Percentiles rank a stretch among this genome's conserved stretches.
These are phyloP conservation scores for Phacellophora camtschatica DNA, from an alignment of 30 jellyfish, hydroid and myxozoan genomes.

Conservation along the genomic window DNA sequence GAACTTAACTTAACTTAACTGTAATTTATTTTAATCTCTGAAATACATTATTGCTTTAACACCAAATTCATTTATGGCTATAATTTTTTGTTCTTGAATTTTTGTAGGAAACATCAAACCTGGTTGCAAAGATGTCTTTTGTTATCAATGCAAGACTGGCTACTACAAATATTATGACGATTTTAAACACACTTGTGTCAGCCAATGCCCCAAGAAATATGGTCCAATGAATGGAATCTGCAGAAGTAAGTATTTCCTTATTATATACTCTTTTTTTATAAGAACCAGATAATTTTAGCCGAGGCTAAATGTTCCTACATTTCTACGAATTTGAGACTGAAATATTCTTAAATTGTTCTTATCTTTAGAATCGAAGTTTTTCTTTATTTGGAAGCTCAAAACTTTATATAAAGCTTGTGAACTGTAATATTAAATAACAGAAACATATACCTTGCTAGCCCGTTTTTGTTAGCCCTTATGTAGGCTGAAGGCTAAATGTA, in stretches of 20 bases:
- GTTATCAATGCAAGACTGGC: slow-evolving; percentile 43
- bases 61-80: not conserved
- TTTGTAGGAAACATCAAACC: not conserved
- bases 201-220: slow-evolving; percentile 27
- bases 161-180: slow-evolving; percentile 17
- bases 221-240: slow-evolving; percentile 27
- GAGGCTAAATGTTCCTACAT: not conserved
- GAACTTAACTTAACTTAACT: no score
- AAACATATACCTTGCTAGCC: no score
- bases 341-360: not conserved
- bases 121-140: slow-evolving; percentile 43
- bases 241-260: slow-evolving; percentile 21
- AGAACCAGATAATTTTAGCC: not conserved
- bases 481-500: no score
- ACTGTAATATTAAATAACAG: no score
- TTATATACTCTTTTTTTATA: not conserved
- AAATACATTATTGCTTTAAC: not conserved
- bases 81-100: not conserved
- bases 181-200: slow-evolving; percentile 20
- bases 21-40: not conserved
- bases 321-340: no score
- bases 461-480: no score
- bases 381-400: not conserved
- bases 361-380: not conserved
- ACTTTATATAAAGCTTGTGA: no score